Percentiles rank a stretch among this genome's conserved stretches.
These are phyloP conservation scores for Pelodytes ibericus DNA, from an alignment of 2,797 vertebrate genomes.

Conservation along the genomic window DNA sequence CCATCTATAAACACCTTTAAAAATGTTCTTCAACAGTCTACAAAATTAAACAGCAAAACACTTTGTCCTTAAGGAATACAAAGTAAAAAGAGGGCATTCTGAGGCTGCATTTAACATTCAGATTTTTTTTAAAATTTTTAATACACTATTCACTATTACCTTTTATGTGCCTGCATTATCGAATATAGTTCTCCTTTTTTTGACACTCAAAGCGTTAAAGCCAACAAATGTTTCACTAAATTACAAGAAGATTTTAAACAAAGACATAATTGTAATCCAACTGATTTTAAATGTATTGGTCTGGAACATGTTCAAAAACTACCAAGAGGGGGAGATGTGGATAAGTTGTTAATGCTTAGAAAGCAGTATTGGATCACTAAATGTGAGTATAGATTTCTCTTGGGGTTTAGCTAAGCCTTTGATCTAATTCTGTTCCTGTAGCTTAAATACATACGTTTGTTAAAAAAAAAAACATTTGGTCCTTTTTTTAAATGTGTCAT, in stretches of 20 bases:
- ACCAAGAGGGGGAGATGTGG: constrained; percentile 10
- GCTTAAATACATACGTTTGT: not conserved
- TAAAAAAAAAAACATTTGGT: not conserved
- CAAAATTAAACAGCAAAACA: too few species aligned
- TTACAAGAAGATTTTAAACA: constrained; percentile 4
- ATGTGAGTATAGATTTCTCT: not conserved
- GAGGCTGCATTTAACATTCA: too few species aligned
- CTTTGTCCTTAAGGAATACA: too few species aligned
- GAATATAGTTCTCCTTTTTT: too few species aligned
- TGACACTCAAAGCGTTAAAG: not conserved
- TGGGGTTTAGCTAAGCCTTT: not conserved
- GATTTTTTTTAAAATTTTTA: too few species aligned
- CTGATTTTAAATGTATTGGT: not conserved
- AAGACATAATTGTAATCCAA: not conserved
- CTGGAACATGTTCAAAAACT: constrained; percentile 7
- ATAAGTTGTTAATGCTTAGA: constrained; percentile 12
- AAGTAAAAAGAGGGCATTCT: too few species aligned
- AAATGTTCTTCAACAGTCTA: too few species aligned
- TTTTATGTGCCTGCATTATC: too few species aligned
- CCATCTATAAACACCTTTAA: too few species aligned
- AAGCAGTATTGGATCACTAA: constrained; percentile 8
- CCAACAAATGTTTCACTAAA: not conserved
- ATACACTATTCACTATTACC: too few species aligned
- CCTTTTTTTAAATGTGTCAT: not conserved
- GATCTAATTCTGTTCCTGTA: constrained; percentile 2